These are phyloP conservation scores for Drepanosiphum platanoidis DNA, from an alignment of 2,888 invertebrate species.

Conservation along the genomic window DNA sequence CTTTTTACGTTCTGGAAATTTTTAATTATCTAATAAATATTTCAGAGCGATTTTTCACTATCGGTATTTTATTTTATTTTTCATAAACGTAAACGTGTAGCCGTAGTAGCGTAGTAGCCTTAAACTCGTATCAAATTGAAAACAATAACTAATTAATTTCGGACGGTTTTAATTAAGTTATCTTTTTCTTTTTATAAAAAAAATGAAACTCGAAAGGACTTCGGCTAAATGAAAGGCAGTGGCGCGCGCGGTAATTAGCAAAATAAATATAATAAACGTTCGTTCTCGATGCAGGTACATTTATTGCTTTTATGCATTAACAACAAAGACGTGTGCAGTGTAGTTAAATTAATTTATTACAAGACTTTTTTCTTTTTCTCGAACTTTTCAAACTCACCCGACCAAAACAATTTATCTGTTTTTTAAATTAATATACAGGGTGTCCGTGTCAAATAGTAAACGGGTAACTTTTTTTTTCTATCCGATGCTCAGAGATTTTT, in stretches of 20 bases:
- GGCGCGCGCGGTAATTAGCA: not conserved
- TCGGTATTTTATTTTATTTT: not conserved
- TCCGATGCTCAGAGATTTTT: too few species aligned
- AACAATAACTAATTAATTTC: constrained; percentile 1
- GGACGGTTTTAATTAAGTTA: not conserved
- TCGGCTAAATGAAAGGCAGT: not conserved
- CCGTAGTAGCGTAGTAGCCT: not conserved
- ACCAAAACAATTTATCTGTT: constrained; percentile 1
- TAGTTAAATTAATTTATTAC: not conserved
- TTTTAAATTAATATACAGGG: constrained; percentile 43
- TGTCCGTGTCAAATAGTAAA: too few species aligned
- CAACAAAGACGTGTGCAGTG: not conserved
- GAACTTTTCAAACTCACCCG: not conserved
- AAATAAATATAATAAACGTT: not conserved
- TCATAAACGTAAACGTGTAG: not conserved
- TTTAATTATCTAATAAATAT: constrained; percentile 40
- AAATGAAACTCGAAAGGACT: not conserved
- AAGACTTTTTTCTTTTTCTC: not conserved
- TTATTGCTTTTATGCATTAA: not conserved
- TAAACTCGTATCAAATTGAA: not conserved
- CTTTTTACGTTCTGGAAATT: not conserved
- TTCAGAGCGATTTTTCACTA: not conserved
- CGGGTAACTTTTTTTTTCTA: too few species aligned
- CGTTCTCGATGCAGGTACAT: not conserved
- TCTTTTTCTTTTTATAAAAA: not conserved